Conservation (phyloP, 2,888 invertebrate species). For the Rhaphigaster nebulosa region DNA sequence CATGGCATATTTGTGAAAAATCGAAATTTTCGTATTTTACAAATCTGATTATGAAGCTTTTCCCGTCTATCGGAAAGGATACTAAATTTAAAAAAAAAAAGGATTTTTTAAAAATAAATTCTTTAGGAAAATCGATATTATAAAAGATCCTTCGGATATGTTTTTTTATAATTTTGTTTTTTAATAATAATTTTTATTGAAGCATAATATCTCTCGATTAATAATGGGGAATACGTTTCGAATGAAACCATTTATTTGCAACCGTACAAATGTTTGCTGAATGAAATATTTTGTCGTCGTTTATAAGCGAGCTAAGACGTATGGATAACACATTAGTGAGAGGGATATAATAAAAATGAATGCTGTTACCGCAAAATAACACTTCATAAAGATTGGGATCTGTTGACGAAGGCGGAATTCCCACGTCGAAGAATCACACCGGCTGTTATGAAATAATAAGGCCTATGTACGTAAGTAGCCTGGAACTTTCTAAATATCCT, state of each 20-base stretch:
- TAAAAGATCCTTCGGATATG: too few species aligned
- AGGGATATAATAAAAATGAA: background rate
- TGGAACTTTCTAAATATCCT: background rate
- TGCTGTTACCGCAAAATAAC: background rate
- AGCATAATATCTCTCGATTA: background rate
- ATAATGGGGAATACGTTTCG: background rate
- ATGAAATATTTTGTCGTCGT: background rate
- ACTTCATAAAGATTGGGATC: background rate
- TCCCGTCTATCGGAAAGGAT: too few species aligned
- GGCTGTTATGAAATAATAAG: constrained; percentile 16
- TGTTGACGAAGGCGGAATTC: constrained; percentile 22
- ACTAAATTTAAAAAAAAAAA: too few species aligned
- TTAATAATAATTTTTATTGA: too few species aligned
- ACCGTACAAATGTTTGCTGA: background rate
- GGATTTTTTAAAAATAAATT: too few species aligned
- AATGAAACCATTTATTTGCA: background rate
- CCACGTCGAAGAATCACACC: constrained; percentile 4
- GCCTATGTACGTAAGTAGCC: constrained; percentile 13
- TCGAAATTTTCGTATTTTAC: too few species aligned
- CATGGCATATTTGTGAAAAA: too few species aligned
- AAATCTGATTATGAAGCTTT: too few species aligned
- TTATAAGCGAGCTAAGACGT: background rate
- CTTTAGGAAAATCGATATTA: too few species aligned
- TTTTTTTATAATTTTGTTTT: too few species aligned
- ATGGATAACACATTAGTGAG: background rate